Evolutionary conservation across 1,140 invertebrate species (phyloP).

Genomic region (Apis florea): DNA sequence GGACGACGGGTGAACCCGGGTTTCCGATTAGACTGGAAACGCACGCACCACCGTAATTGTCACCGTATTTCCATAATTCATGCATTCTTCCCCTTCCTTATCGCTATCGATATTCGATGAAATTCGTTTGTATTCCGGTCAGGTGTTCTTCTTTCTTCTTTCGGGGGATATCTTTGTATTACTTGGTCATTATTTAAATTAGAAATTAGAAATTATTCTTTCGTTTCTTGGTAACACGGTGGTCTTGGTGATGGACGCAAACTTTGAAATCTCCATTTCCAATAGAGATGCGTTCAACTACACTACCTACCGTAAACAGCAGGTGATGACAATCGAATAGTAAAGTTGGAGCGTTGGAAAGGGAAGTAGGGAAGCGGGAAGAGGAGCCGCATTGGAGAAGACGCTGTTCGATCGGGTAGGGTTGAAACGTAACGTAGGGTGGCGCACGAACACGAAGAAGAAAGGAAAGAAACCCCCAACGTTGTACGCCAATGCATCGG

Average conservation of each 20-base stretch:
- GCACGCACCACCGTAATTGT: conserved; percentile 31
- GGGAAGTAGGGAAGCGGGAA: neutral
- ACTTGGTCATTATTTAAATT: neutral
- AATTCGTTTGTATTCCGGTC: neutral
- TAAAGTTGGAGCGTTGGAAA: conserved; percentile 1
- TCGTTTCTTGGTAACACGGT: neutral
- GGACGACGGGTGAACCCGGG: conserved; percentile 16
- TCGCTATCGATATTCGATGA: neutral
- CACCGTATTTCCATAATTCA: conserved; percentile 33
- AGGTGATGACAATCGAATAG: neutral
- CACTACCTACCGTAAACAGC: too few species aligned
- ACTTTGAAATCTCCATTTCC: too few species aligned
- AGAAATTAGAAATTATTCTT: neutral
- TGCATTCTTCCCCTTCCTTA: neutral
- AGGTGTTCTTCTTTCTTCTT: neutral
- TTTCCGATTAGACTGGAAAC: conserved; percentile 25
- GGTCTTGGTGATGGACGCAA: too few species aligned
- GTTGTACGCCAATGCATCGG: conserved; percentile 64
- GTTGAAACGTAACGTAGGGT: neutral
- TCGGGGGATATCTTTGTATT: neutral
- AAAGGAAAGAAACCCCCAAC: neutral
- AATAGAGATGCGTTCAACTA: neutral
- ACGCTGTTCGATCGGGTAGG: conserved; percentile 8
- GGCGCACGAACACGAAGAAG: too few species aligned
- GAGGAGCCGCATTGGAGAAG: neutral